phyloP scores from a whole-genome alignment of 2,113 vertebrate species.

The Laticauda colubrina region DNA sequence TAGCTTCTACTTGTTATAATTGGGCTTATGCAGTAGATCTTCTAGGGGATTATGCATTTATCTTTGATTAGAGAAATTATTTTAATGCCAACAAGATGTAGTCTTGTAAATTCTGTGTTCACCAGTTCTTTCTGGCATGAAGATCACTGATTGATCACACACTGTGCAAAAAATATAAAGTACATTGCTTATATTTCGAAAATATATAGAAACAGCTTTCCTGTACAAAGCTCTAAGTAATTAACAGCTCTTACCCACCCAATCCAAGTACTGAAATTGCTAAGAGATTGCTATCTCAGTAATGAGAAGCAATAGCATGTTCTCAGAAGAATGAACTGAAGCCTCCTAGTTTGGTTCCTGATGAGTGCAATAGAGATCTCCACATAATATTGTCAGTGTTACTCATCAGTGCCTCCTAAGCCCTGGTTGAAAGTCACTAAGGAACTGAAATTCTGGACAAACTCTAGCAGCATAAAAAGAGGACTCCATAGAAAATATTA shows the following conservation, averaged over 20 bases:
- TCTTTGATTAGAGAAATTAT: not conserved
- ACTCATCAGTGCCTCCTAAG: not conserved
- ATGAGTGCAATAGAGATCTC: not conserved
- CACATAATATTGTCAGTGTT: not conserved
- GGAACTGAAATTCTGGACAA: not conserved
- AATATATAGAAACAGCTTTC: conserved; percentile 57
- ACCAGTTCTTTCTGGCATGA: not conserved
- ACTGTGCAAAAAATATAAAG: conserved; percentile 51
- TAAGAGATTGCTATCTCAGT: not conserved
- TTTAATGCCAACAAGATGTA: conserved; percentile 20
- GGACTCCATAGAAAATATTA: not conserved
- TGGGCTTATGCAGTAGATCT: not conserved
- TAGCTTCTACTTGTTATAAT: not conserved
- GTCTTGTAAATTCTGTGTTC: not conserved
- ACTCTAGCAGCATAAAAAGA: conserved; percentile 8
- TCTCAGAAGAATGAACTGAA: not conserved
- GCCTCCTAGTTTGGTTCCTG: not conserved
- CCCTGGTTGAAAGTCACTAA: not conserved
- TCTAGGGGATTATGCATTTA: not conserved
- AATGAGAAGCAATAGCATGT: not conserved
- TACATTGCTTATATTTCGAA: conserved; percentile 39
- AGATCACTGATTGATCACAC: not conserved
- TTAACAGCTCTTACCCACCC: not conserved
- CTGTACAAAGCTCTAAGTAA: conserved; percentile 39
- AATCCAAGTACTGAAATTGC: conserved; percentile 1